Evolutionary conservation across 2,888 invertebrate species (phyloP), one percentile per base, ranked within the genome.

Genomic region (Listrodromus nycthemerus): DNA sequence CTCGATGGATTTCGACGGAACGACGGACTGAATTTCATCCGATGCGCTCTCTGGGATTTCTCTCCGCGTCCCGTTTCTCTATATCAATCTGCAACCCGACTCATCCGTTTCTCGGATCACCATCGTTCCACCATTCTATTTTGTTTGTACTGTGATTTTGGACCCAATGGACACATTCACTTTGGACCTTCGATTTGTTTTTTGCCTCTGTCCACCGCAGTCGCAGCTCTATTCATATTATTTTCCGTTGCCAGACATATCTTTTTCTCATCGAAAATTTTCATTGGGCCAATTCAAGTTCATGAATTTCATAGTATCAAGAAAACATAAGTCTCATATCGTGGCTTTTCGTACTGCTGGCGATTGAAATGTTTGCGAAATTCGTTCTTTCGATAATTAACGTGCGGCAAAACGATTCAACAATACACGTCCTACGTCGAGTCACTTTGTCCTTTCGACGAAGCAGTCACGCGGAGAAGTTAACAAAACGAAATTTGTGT

Each of bases 1-100:
- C 73, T 16, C 61, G 73, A 74, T 48, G 63, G 73, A 74, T 74
- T 74, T 74, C 45, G 48, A 74, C 61, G 33, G 73, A 61, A 48
- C 48, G 33, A 30, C 63, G 30, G 21, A 74, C 63, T 27, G 73
- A 13, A 74, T 74, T 63, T 48, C 33, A 48, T 48, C 63, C 48
- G 63, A 63, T 74, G 33, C 30, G 45, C 61, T 52, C 70, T 33
- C 63, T 21, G 10, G 45, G 48, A 63, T 45, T 45, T 21, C 8
- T 30, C 27, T 45, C 24, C 27, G 13, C 61, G 21, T 45, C 27
- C 5, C 48, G 63, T 48, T 74, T 74, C 58, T 58, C 16, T 30
- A 27, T 30, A 6, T 61, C 16, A 27, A 10, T 55, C 21, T 55
- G 21, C 21, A 55, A 24, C 16, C 16, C 27, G 0, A 16, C 16